Conservation (phyloP, 2,888 invertebrate species). For the Suillia variegata region DNA sequence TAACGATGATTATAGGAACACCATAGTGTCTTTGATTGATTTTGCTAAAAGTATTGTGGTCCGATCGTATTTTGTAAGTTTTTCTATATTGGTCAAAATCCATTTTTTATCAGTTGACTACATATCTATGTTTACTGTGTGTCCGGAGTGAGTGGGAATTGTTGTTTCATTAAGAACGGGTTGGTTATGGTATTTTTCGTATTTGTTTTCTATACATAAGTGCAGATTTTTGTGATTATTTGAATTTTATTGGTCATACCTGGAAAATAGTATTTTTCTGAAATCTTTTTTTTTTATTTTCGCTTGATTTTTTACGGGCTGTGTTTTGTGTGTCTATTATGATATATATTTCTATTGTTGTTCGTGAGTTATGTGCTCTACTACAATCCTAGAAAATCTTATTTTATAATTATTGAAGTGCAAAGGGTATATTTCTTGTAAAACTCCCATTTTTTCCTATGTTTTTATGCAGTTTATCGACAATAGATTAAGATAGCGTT, state of each 20-base stretch:
- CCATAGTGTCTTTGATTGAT: background rate
- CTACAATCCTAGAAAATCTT: background rate
- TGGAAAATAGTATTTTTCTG: background rate
- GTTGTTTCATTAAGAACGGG: background rate
- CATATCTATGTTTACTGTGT: background rate
- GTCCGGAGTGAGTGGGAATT: background rate
- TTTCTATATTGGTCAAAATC: background rate
- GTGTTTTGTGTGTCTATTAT: background rate
- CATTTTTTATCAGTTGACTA: background rate
- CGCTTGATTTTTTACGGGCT: background rate
- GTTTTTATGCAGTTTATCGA: background rate
- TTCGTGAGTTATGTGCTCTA: background rate
- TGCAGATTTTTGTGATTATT: background rate
- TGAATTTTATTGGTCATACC: background rate
- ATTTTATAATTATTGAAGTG: background rate
- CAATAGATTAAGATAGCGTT: background rate
- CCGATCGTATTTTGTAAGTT: background rate
- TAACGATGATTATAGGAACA: background rate
- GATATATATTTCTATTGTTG: background rate
- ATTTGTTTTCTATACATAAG: background rate
- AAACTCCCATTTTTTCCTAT: background rate
- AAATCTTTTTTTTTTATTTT: background rate
- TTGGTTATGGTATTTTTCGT: background rate
- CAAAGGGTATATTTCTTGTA: background rate
- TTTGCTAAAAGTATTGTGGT: background rate